phyloP scores from a whole-genome alignment of 2,797 vertebrate species.

The Botia kubotai region DNA sequence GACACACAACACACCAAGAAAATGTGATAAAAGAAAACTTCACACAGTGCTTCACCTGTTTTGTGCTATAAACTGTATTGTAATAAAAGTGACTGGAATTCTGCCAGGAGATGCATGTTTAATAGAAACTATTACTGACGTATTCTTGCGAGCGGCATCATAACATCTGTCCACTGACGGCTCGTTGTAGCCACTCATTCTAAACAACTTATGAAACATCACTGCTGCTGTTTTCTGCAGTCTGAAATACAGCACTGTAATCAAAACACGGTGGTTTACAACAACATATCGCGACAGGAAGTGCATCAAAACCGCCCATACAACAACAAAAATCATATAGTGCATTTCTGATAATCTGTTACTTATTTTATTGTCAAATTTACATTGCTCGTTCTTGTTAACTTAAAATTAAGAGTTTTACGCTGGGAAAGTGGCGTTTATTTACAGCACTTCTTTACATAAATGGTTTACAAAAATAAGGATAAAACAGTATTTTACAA shows the following conservation, averaged over 20 bases:
- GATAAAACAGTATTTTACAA: constrained; percentile 33
- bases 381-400: not conserved
- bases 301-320: not conserved
- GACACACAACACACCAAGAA: not conserved
- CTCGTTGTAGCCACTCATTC: constrained; percentile 8
- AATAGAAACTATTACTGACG: not conserved
- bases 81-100: constrained; percentile 20
- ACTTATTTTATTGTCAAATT: not conserved
- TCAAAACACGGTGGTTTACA: not conserved
- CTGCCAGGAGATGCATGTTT: constrained; percentile 4
- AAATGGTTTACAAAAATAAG: constrained; percentile 50
- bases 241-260: not conserved
- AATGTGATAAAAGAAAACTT: not conserved
- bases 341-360: not conserved
- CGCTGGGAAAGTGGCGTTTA: constrained; percentile 18
- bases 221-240: not conserved
- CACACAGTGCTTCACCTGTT: not conserved
- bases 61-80: constrained; percentile 1
- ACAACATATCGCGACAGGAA: not conserved
- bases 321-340: not conserved
- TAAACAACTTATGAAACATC: constrained; percentile 6
- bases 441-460: constrained; percentile 40
- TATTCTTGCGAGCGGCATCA: constrained; percentile 5
- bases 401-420: constrained; percentile 10
- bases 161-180: constrained; percentile 29